A percentile compares a stretch with the other conserved stretches of the same genome.
Evolutionary conservation across 2,797 vertebrate genomes (phyloP).

Genomic region (Menidia menidia): DNA sequence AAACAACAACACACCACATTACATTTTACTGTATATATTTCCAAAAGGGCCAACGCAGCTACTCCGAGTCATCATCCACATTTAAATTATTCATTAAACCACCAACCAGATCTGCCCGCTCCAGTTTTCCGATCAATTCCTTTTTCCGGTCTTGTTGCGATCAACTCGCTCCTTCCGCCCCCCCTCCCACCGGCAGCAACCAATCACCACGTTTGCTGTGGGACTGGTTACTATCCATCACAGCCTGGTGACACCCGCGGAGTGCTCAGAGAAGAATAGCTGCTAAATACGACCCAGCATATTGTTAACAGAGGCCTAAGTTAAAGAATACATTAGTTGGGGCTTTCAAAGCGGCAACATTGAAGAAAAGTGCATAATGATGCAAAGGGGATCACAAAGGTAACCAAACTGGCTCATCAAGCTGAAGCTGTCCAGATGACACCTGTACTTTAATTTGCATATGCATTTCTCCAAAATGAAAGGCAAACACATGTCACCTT

Average conservation of each 20-base stretch:
- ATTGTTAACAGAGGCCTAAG: slow-evolving; percentile 2
- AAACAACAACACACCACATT: slow-evolving; percentile 51
- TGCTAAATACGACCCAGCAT: slow-evolving; percentile 28
- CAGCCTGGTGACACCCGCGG: slow-evolving; percentile 24
- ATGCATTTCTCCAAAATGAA: slow-evolving; percentile 62
- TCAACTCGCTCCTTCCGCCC: slow-evolving; percentile 33
- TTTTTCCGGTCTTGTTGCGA: slow-evolving; percentile 27
- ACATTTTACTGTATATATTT: slow-evolving; percentile 53
- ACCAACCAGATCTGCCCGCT: slow-evolving; percentile 33
- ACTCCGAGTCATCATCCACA: slow-evolving; percentile 72
- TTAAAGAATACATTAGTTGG: slow-evolving; percentile 5
- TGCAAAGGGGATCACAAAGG: slow-evolving; percentile 11
- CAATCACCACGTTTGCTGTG: slow-evolving; percentile 58
- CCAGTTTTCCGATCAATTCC: slow-evolving; percentile 72
- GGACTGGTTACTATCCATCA: slow-evolving; percentile 68
- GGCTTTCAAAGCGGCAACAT: slow-evolving; percentile 10
- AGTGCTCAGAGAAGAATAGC: slow-evolving; percentile 26
- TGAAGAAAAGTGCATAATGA: background rate
- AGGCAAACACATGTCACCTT: slow-evolving; percentile 66
- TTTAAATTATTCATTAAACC: slow-evolving; percentile 83
- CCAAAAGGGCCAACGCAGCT: slow-evolving; percentile 25
- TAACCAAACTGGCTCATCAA: slow-evolving; percentile 31
- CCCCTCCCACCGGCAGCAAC: slow-evolving; percentile 43
- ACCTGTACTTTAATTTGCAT: slow-evolving; percentile 46
- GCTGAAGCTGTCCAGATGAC: slow-evolving; percentile 49